A percentile compares a stretch with the other conserved stretches of the same genome.
phyloP scores from a whole-genome alignment of 2,113 vertebrate genomes.

The Takifugu flavidus region DNA sequence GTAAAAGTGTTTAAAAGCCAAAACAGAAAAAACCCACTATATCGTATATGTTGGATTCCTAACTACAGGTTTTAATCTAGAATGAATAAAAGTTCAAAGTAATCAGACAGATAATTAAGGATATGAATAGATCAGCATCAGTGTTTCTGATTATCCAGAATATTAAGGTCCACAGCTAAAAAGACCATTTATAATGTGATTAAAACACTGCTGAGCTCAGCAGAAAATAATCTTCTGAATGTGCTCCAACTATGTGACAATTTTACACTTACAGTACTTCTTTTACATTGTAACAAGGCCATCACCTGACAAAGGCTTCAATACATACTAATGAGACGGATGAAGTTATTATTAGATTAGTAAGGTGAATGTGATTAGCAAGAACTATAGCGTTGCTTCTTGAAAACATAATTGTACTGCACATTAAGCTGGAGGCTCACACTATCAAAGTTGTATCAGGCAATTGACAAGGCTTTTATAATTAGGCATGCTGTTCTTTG shows the following conservation, averaged over 20 bases:
- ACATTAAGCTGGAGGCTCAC: constrained; percentile 57
- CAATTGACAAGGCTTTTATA: constrained; percentile 67
- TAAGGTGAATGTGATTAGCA: constrained; percentile 57
- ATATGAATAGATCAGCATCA: constrained; percentile 16
- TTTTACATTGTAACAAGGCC: constrained; percentile 32
- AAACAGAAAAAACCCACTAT: neutral
- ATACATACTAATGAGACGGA: constrained; percentile 54
- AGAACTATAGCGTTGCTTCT: constrained; percentile 56
- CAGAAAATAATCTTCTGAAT: constrained; percentile 63
- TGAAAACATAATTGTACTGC: constrained; percentile 57
- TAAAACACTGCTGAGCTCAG: constrained; percentile 65
- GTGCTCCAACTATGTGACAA: constrained; percentile 44
- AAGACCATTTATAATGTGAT: constrained; percentile 62
- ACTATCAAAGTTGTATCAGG: constrained; percentile 67
- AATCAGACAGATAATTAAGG: constrained; percentile 5
- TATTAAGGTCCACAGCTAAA: constrained; percentile 50
- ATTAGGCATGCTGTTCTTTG: constrained; percentile 65
- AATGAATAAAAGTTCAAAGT: neutral
- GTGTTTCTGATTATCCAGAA: constrained; percentile 35
- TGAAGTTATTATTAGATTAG: constrained; percentile 56
- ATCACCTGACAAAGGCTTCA: constrained; percentile 53
- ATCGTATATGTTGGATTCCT: neutral
- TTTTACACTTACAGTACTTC: constrained; percentile 45
- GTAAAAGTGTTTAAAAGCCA: neutral
- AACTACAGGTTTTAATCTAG: neutral